Evolutionary conservation across 2,797 vertebrate species (phyloP).

Genomic region (Sarcophilus harrisii): DNA sequence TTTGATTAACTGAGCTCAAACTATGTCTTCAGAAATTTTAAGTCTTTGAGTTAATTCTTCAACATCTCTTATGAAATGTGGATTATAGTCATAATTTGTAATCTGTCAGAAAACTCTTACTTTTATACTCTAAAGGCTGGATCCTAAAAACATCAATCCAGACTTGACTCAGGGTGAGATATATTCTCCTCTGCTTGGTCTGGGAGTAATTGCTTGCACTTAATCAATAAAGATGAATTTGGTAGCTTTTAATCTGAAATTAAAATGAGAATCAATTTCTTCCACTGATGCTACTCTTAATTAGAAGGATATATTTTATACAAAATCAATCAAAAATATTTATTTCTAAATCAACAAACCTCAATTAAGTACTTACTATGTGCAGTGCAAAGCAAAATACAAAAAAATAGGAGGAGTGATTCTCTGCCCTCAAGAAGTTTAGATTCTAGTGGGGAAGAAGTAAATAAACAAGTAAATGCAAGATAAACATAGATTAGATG

Average conservation of each 20-base stretch:
- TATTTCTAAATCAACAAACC: not conserved
- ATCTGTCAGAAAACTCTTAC: not conserved
- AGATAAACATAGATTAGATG: not conserved
- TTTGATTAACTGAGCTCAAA: not conserved
- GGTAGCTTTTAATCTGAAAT: not conserved
- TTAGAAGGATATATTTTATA: too few relatives aligned
- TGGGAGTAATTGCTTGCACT: not conserved
- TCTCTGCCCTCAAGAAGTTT: not conserved
- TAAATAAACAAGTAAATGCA: not conserved
- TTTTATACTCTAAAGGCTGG: too few relatives aligned
- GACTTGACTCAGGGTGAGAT: not conserved
- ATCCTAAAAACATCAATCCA: not conserved
- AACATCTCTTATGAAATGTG: not conserved
- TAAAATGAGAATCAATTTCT: not conserved
- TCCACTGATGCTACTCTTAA: not conserved
- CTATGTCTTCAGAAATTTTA: too few relatives aligned
- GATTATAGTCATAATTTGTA: not conserved
- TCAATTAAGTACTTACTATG: not conserved
- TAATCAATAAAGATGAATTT: not conserved
- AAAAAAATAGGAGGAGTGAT: not conserved
- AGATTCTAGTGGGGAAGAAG: not conserved
- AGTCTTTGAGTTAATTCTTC: too few relatives aligned
- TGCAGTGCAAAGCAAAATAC: not conserved
- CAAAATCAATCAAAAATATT: too few relatives aligned
- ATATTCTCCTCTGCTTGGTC: not conserved